A percentile compares a stretch with the other conserved stretches of the same genome.
phyloP scores from a whole-genome alignment of 2,797 vertebrate genomes.

The Cynopterus sphinx region DNA sequence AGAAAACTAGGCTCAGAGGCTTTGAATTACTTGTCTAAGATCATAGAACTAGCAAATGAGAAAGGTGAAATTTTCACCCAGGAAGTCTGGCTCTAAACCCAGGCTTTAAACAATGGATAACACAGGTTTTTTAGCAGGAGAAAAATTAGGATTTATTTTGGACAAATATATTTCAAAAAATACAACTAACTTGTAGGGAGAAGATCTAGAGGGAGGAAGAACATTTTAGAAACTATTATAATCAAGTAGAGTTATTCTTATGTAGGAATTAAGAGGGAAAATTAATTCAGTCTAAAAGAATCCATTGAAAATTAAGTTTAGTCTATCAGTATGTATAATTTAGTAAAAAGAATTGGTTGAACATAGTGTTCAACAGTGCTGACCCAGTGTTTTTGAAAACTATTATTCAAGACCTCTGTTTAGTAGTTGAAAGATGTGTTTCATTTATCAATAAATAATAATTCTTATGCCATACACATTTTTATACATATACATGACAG shows the following conservation, averaged over 20 bases:
- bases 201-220: background rate
- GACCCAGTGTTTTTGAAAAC: conserved; percentile 42
- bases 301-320: conserved; percentile 51
- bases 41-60: conserved; percentile 10
- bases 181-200: background rate
- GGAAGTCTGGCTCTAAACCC: background rate
- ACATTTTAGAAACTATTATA: conserved; percentile 29
- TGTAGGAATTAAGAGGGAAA: conserved; percentile 40
- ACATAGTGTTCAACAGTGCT: background rate
- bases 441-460: background rate
- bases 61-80: background rate
- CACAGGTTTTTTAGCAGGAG: conserved; percentile 6
- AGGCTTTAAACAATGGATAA: background rate
- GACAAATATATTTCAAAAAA: background rate
- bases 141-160: conserved; percentile 42
- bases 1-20: background rate
- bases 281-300: conserved; percentile 28
- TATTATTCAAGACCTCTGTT: conserved; percentile 38
- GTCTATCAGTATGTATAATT: background rate
- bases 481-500: conserved; percentile 63
- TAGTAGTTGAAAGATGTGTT: conserved; percentile 51
- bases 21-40: conserved; percentile 32
- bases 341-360: conserved; percentile 19
- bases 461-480: background rate
- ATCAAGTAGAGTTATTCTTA: background rate